phyloP scores from a whole-genome alignment of 1,140 invertebrate species.

The Rhyacophila brunnea region DNA sequence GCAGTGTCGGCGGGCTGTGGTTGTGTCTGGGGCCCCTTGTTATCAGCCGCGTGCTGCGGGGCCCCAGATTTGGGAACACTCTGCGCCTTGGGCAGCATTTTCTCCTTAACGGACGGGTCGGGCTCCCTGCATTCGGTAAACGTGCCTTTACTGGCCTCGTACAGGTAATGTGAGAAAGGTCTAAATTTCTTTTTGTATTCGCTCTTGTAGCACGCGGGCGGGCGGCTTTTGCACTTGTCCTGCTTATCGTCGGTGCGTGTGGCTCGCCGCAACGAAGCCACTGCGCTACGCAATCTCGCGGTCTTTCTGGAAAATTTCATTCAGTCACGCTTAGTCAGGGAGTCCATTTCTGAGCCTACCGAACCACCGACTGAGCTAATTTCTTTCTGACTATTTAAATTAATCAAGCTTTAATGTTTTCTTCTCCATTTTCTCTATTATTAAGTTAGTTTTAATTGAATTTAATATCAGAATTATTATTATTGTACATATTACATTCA shows the following conservation, averaged over 20 bases:
- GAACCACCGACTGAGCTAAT: too few relatives aligned
- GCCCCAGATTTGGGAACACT: background rate
- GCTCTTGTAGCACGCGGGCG: constrained; percentile 60
- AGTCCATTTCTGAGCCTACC: too few relatives aligned
- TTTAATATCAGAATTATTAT: too few relatives aligned
- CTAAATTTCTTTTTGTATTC: constrained; percentile 80
- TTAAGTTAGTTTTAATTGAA: too few relatives aligned
- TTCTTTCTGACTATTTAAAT: too few relatives aligned
- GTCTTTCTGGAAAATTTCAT: constrained; percentile 52
- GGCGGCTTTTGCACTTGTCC: constrained; percentile 34
- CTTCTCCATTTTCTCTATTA: too few relatives aligned
- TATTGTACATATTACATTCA: too few relatives aligned
- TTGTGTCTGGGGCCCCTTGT: background rate
- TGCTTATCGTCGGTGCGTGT: constrained; percentile 53
- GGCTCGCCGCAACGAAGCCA: constrained; percentile 55
- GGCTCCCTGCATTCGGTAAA: constrained; percentile 60
- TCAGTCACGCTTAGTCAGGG: background rate
- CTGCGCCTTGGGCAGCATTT: constrained; percentile 5
- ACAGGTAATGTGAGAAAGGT: constrained; percentile 79
- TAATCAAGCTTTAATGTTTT: too few relatives aligned
- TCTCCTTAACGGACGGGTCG: constrained; percentile 4
- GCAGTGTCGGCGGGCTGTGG: constrained; percentile 39
- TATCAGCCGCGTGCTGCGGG: background rate
- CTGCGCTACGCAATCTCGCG: constrained; percentile 57
- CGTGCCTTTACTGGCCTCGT: constrained; percentile 69